Conservation (phyloP, 2,113 vertebrate genomes). For the Sebastes schlegelii region DNA sequence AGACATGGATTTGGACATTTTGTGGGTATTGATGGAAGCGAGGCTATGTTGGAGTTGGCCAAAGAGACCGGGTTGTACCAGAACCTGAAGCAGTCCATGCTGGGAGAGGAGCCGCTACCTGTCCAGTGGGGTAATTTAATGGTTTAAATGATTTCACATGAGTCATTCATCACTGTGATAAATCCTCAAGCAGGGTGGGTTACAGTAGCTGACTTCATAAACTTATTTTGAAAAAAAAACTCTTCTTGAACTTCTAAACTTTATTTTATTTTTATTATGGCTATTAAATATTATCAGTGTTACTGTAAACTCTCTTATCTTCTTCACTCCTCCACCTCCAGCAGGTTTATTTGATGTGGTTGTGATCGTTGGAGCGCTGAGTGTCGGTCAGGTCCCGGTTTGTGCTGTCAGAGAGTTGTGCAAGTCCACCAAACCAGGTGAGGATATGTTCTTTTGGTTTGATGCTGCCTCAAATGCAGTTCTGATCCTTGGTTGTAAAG, state of each 20-base stretch:
- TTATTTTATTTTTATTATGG: no score
- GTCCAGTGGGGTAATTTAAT: conserved; percentile 82
- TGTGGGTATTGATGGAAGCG: conserved; percentile 90
- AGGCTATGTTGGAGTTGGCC: conserved; percentile 87
- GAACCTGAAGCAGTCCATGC: conserved; percentile 79
- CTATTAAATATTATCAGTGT: background rate
- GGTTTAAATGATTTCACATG: background rate
- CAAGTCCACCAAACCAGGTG: conserved; percentile 88
- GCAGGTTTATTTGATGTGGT: conserved; percentile 87
- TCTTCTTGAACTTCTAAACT: no score
- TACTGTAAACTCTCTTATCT: background rate
- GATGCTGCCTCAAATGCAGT: background rate
- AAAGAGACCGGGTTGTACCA: conserved; percentile 83
- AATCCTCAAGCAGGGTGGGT: background rate
- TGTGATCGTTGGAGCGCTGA: conserved; percentile 88
- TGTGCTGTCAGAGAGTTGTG: conserved; percentile 84
- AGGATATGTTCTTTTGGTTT: conserved; percentile 34
- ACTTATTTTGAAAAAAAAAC: background rate
- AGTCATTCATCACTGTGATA: background rate
- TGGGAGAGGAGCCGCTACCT: conserved; percentile 86
- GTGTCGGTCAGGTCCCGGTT: conserved; percentile 85
- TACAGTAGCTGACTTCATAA: background rate
- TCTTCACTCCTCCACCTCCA: background rate
- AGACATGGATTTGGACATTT: conserved; percentile 85
- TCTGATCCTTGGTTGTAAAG: background rate